A percentile compares a stretch with the other conserved stretches of the same genome.
These are phyloP conservation scores for Onychomys leucogaster DNA, from an alignment of 2,797 vertebrate genomes.

Conservation along the genomic window DNA sequence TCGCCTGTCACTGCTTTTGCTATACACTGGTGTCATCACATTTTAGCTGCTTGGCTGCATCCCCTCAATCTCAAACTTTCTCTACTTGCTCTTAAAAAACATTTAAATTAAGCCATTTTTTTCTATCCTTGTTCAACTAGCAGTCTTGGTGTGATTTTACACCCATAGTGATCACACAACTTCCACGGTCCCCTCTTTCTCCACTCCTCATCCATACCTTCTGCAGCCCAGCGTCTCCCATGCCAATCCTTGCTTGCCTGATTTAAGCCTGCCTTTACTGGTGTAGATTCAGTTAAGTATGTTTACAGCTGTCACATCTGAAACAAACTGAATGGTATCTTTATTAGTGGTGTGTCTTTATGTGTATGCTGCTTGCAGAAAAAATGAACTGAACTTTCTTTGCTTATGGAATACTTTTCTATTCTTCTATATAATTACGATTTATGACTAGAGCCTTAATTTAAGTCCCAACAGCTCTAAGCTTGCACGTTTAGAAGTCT, in stretches of 20 bases:
- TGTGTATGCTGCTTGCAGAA: not conserved
- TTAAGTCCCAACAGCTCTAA: conserved; percentile 30
- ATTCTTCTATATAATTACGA: conserved; percentile 3
- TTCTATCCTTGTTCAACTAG: not conserved
- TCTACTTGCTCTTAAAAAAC: not conserved
- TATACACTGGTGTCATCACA: not conserved
- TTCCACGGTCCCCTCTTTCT: not conserved
- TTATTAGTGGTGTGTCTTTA: not conserved
- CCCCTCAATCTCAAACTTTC: not conserved
- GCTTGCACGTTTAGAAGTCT: conserved; percentile 29
- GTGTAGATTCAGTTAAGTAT: not conserved
- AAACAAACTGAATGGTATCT: conserved; percentile 6
- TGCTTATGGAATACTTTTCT: not conserved
- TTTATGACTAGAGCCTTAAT: conserved; percentile 5
- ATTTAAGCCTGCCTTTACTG: not conserved
- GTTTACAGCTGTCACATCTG: not conserved
- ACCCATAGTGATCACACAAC: not conserved
- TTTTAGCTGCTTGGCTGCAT: not conserved
- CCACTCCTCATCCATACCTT: not conserved
- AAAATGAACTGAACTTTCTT: not conserved
- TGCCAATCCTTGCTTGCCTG: not conserved
- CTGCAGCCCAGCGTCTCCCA: not conserved
- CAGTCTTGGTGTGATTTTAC: not conserved
- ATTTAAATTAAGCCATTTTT: not conserved
- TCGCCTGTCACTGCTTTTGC: rapidly evolving